phyloP scores from a whole-genome alignment of 2,797 vertebrate species.

The Gambusia yucatana region DNA sequence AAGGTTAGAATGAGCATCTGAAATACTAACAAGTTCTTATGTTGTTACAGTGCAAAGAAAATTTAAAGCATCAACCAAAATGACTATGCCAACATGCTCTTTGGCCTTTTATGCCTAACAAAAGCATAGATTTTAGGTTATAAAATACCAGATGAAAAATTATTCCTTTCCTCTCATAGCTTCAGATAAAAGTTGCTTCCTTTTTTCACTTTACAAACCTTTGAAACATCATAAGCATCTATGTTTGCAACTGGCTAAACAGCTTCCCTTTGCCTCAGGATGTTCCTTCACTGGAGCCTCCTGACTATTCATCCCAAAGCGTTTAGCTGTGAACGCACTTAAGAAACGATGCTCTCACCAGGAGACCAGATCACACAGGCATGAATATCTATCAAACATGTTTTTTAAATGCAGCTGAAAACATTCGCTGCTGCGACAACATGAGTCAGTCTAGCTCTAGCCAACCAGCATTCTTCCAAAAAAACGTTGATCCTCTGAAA shows the following conservation, averaged over 20 bases:
- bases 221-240: background rate
- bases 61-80: background rate
- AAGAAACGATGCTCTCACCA: conserved; percentile 49
- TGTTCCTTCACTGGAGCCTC: conserved; percentile 21
- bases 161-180: background rate
- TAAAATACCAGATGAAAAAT: conserved; percentile 8
- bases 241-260: background rate
- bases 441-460: background rate
- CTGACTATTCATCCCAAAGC: conserved; percentile 31
- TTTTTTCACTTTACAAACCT: background rate
- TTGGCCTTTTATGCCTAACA: background rate
- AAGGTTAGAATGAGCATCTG: conserved; percentile 26
- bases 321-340: conserved; percentile 28
- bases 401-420: background rate
- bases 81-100: background rate
- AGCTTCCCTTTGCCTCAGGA: conserved; percentile 22
- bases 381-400: conserved; percentile 27
- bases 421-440: conserved; percentile 25
- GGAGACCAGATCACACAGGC: conserved; percentile 26
- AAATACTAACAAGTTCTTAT: background rate
- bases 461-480: conserved; percentile 52
- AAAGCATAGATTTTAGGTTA: background rate
- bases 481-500: conserved; percentile 50
- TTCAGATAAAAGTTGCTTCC: background rate
- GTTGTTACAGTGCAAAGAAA: background rate